Conservation (phyloP, 2,113 vertebrate genomes). For the Corvus moneduloides region DNA sequence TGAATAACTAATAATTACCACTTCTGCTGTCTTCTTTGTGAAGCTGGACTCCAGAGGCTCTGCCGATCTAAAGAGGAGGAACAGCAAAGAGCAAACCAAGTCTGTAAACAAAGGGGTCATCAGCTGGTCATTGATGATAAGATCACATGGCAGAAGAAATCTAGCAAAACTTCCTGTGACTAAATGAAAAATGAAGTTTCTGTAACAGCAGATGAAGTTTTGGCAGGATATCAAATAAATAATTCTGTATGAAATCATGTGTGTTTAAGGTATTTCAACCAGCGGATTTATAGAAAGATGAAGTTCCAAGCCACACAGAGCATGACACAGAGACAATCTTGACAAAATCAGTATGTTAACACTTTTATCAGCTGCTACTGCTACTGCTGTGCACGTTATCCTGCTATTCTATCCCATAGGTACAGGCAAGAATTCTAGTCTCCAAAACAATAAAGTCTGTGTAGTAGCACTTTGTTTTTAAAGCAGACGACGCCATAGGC, state of each 20-base stretch:
- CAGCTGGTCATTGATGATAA: background rate
- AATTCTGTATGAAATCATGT: background rate
- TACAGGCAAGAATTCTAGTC: background rate
- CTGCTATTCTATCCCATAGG: background rate
- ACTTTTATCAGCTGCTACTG: background rate
- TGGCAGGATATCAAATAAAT: background rate
- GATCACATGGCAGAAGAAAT: background rate
- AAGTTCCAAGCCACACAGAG: background rate
- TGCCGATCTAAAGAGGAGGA: background rate
- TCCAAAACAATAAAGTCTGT: background rate
- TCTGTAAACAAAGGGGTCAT: background rate
- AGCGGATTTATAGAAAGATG: background rate
- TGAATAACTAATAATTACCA: background rate
- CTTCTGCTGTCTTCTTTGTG: background rate
- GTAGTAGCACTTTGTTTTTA: background rate
- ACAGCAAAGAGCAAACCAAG: background rate
- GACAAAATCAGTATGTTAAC: background rate
- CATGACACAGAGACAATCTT: background rate
- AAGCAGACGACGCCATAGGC: background rate
- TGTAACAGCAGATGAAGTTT: background rate
- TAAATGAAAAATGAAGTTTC: background rate
- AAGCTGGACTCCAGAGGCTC: background rate
- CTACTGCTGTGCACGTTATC: accelerated
- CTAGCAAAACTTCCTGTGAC: background rate
- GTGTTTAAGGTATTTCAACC: background rate